Conservation (phyloP, 2,888 invertebrate genomes). For the Drosophila robusta region DNA sequence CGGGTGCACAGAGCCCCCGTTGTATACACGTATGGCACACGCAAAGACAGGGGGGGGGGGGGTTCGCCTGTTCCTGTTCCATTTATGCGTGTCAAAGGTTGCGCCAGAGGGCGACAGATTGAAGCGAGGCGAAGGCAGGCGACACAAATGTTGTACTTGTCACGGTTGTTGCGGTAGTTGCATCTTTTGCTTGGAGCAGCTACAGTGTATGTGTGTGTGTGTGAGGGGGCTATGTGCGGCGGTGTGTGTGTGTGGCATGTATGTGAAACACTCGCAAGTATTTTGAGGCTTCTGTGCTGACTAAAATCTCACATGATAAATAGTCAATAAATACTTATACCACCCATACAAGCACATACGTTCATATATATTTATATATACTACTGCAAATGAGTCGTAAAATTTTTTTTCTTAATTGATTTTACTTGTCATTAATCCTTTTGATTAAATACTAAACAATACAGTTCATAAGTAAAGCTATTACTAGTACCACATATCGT, state of each 20-base stretch:
- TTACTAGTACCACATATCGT: slow-evolving; percentile 24
- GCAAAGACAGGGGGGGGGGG: slow-evolving; percentile 1
- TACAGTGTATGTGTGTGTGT: slow-evolving; percentile 2
- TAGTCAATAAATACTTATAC: slow-evolving; percentile 41
- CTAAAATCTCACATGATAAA: slow-evolving; percentile 39
- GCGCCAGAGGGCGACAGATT: slow-evolving; percentile 76
- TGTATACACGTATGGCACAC: slow-evolving; percentile 30
- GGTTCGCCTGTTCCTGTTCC: slow-evolving; percentile 66
- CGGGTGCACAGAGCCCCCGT: slow-evolving; percentile 27
- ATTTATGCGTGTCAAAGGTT: slow-evolving; percentile 83
- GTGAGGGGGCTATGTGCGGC: not conserved
- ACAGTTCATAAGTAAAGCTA: slow-evolving; percentile 33
- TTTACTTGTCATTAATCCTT: slow-evolving; percentile 65
- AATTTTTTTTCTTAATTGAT: slow-evolving; percentile 41
- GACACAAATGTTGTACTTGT: slow-evolving; percentile 82
- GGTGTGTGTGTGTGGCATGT: not conserved
- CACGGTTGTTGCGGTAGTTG: slow-evolving; percentile 81
- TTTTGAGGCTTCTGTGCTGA: slow-evolving; percentile 11
- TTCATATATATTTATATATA: not conserved
- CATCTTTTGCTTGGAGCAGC: slow-evolving; percentile 61
- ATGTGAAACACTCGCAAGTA: not conserved
- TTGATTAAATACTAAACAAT: slow-evolving; percentile 16
- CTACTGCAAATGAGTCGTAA: slow-evolving; percentile 55
- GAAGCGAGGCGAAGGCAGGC: slow-evolving; percentile 63
- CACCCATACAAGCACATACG: slow-evolving; percentile 6